phyloP scores from a whole-genome alignment of 1,140 invertebrate genomes.

The Acromyrmex charruanus region DNA sequence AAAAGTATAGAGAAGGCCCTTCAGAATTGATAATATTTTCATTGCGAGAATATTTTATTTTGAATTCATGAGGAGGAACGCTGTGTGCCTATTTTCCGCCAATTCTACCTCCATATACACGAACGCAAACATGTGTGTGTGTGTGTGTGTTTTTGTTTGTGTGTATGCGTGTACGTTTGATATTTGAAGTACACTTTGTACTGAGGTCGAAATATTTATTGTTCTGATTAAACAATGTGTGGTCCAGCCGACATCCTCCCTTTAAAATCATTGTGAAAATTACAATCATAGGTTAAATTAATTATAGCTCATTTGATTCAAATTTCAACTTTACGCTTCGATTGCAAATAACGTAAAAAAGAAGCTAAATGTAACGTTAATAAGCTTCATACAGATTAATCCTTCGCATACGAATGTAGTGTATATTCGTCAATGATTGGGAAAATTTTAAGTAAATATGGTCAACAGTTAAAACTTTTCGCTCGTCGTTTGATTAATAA shows the following conservation, averaged over 20 bases:
- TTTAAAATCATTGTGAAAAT: slow-evolving; percentile 22
- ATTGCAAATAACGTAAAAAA: not conserved
- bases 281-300: slow-evolving; percentile 16
- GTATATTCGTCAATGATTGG: not conserved
- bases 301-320: not conserved
- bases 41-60: not conserved
- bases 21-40: not conserved
- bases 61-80: not conserved
- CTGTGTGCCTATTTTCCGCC: not conserved
- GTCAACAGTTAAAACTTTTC: not conserved
- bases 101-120: not conserved
- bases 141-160: too few relatives aligned
- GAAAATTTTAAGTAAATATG: not conserved
- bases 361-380: not conserved
- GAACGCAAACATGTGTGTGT: not conserved
- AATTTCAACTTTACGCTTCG: slow-evolving; percentile 1
- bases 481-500: not conserved
- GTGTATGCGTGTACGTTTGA: slow-evolving; percentile 3
- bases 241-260: not conserved
- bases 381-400: not conserved
- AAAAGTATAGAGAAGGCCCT: too few relatives aligned
- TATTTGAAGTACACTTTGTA: slow-evolving; percentile 15
- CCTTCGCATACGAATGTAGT: not conserved
- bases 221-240: slow-evolving; percentile 15
- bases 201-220: slow-evolving; percentile 12